Evolutionary conservation across 2,888 invertebrate genomes (phyloP), one percentile per base, ranked within the genome.

Genomic region (Drosophila fungiperda): DNA sequence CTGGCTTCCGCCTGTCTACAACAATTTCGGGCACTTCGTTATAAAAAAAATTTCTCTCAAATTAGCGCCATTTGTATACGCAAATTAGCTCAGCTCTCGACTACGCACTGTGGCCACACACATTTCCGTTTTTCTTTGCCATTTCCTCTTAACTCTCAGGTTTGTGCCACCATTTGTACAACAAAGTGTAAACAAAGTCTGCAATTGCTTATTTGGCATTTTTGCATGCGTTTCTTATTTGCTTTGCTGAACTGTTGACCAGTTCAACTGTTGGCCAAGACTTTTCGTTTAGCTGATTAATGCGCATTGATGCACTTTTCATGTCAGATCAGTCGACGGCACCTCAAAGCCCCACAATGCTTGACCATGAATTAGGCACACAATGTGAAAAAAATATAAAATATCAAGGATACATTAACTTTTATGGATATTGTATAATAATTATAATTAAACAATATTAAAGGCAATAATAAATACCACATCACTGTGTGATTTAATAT

Each of bases 21-120:
- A 29, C 49, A 60, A 67, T 86, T 86, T 70, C 55, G 57, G 70
- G 62, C 50, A 74, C 20, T 73, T 74, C 60, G 64, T 42, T 54
- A 66, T n/a, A n/a, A 2, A 33, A 53, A 61, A 79, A 73, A 70
- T 89, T 84, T 87, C 90, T 82, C 85, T 71, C 88, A 73, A 77
- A 87, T 89, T 86, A 87, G 53, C 85, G 82, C 86, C 85, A 85
- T 69, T 87, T 85, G 68, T 66, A 66, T 64, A 87, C 80, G 80
- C 88, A 87, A 89, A 86, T 86, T 87, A 73, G 78, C 72, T 73
- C 68, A 73, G 72, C 66, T 76, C 71, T 76, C 52, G 45, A 69
- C 55, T 68, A 85, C 85, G 89, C 89, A 89, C 74, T 59, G 67
- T 63, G 55, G 64, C 62, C 64, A 50, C 57, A 35, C 70, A 60